Base-by-base conservation (phyloP, 2,888 invertebrate genomes). In the Drosophila niveifrons region DNA sequence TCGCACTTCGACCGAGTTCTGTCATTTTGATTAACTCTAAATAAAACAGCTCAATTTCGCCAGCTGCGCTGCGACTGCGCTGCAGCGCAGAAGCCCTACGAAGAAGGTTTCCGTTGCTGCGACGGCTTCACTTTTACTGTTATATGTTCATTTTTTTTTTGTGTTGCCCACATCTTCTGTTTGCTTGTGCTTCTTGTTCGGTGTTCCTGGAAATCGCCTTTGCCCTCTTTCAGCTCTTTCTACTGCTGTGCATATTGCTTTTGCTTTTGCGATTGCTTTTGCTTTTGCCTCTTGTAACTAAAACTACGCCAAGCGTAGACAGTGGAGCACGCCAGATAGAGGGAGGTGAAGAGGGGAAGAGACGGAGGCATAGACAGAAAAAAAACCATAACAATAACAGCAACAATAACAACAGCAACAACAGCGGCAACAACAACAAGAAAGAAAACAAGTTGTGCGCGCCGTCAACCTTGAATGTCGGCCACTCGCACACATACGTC, bases 391-490 rank as follows among this genome's bases (percentile, higher is more conserved):
- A 72, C 59, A 75, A 59, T 48, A 41, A 29, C 59, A 62, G 57
- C 66, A 79, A 72, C 59, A 74, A 81, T 50, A 75, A 53, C 59
- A 78, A 17, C 66, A 79, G 56, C 47, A 41, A 29, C 51, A 75
- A 55, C 61, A 79, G n/a, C n/a, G n/a, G n/a, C n/a, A n/a, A 58
- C 47, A 41, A 29, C 51, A 75, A 55, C 61, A 79, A 36, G 34
- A 11, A 6, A 70, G 71, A 79, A 78, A 75, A 75, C 76, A 79
- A 79, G 80, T 86, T 80, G 75, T 71, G 76, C 71, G 74, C 62
- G 34, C 34, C 34, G 34, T 72, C 80, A 88, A 85, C 85, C 85
- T 85, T 85, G 85, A 85, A 85, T 87, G 84, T 87, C 85, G 85
- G 89, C 75, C 85, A 85, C 72, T 80, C 70, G 71, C 69, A 78